Evolutionary conservation across 2,888 invertebrate species (phyloP), one percentile per base, ranked within the genome.

Genomic region (Steinernema scapterisci): DNA sequence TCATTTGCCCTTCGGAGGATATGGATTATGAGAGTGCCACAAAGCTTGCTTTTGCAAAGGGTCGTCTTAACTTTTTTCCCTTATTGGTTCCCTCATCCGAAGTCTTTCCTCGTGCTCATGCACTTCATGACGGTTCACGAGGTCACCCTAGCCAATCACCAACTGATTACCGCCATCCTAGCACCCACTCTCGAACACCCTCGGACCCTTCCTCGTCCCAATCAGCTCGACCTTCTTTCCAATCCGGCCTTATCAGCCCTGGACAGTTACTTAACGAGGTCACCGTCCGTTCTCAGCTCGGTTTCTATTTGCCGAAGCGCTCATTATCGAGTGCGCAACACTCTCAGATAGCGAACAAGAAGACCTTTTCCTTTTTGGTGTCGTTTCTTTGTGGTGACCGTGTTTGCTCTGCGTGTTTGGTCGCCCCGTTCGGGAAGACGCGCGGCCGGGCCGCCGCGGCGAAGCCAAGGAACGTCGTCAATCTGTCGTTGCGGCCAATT

Each of bases 341-440:
- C 63, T 63, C 63, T 16, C 63, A 11, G 23, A 38, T 38, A 38
- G 38, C 38, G 38, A 38, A 38, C 38, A 38, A 25, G 63, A 7
- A 25, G 63, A 31, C 31, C 31, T 25, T 31, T 63, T 63, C 63
- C 63, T 63, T 63, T 63, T 63, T 63, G 63, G 63, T 16, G 63
- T 63, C 63, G 63, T 63, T 63, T 63, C 63, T 63, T 63, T 63
- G 63, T 63, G 63, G 63, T n/a, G n/a, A n/a, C 63, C 63, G 6
- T 63, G 63, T 63, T 63, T 48, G 16, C 48, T 16, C 63, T 11
- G 25, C 54, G 54, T 19, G 54, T 19, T 54, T 54, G 54, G 19
- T 5, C 19, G 54, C 54, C 23, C 19, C 63, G 54, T 16, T 38
- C 25, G 52, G 52, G 25, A 63, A 63, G 63, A 63, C 63, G 63